Evolutionary conservation across 2,888 invertebrate species (phyloP), one percentile per base, ranked within the genome.

Genomic region (Ametastegia equiseti): DNA sequence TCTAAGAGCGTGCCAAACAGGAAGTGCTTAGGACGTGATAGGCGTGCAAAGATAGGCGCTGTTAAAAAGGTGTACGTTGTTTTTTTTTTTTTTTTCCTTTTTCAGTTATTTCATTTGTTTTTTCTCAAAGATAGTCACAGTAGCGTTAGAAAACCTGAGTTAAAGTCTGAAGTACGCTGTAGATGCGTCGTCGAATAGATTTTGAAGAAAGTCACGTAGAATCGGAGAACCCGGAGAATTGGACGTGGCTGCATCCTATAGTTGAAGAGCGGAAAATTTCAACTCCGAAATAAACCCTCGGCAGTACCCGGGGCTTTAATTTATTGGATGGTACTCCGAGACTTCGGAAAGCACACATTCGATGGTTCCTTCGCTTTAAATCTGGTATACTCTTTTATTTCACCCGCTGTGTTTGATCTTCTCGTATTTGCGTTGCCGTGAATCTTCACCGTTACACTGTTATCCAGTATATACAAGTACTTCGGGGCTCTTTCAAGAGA

Each of bases 1-100:
- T n/a, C 78, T 78, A 67, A 63, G 80, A 67, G 50, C 50, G 69
- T 65, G 67, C 80, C 65, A 69, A 69, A 82, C 87, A 85, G 86
- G 87, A 86, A 86, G 82, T 82, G 57, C 79, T 47, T 60, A 15
- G 83, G 82, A 85, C 86, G 86, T 86, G 86, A 87, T 77, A 81
- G 80, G 86, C 83, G 82, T 86, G 82, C 86, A 81, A 80, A 83
- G 80, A 47, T 83, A 45, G 50, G 47, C 80, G 36, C 63, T 63
- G 65, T 75, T 75, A 36, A 54, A 19, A 54, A 75, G 75, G 60
- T 33, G 78, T 39, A n/a, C 7, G 19, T 33, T 33, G 15, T 30
- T 63, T 33, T 54, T 42, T 42, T 42, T 2, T 2, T 42, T 42
- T 42, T 42, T 9, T 42, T n/a, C n/a, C n/a, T n/a, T n/a, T n/a